Base-by-base conservation (phyloP, 1,140 invertebrate genomes). In the Chironomus tepperi region DNA sequence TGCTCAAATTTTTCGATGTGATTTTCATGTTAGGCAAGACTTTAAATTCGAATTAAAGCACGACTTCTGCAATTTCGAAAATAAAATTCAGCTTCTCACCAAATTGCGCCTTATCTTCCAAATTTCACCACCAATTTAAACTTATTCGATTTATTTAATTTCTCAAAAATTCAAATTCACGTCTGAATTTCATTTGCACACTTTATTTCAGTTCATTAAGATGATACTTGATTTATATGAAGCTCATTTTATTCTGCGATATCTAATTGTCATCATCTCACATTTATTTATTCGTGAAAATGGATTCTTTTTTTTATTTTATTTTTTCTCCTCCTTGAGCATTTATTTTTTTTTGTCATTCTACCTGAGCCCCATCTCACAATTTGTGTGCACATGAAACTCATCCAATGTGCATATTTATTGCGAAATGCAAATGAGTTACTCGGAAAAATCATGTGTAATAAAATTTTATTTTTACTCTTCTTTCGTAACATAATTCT, bases 191-290 rank as follows among this genome's bases (percentile, higher is more conserved):
- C 24, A 34, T 34, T 34, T 34, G 24, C 24, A 34, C 24, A 34
- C 24, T 34, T n/a, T 34, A 34, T 34, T 34, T 34, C 24, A 57
- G 65, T 70, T 70, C 65, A 70, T 70, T 70, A 70, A 70, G 65
- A 70, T 18, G 65, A 70, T 70, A 19, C 16, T 21, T 70, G 65
- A 70, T 70, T 70, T 70, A 70, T 70, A 70, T 18, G 65, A n/a
- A n/a, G 5, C 65, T 70, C 65, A 70, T 18, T 18, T 18, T 67
- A 16, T 18, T 70, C 65, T 18, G 18, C 65, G 65, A 70, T 70
- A 70, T 70, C 65, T 21, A 70, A 70, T 70, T 70, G 65, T 70
- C 65, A 70, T 70, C 65, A 70, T 70, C 65, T 70, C 65, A 70
- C 16, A 70, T 34, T 34, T 34, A 34, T 34, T 34, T 34, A 34